phyloP scores from a whole-genome alignment of 2,113 vertebrate species.

The Himantopus leucocephalus region DNA sequence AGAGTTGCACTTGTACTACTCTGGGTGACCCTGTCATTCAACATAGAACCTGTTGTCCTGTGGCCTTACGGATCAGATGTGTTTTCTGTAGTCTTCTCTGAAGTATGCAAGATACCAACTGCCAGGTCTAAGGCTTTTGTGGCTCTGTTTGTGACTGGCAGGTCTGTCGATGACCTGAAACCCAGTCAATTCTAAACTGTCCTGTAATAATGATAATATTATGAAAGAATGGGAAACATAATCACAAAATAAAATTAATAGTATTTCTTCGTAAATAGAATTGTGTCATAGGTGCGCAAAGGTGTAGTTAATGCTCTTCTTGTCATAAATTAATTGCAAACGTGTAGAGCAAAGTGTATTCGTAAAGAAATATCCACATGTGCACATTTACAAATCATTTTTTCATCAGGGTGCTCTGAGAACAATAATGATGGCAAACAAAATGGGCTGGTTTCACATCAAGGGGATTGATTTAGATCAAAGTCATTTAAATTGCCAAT shows the following conservation, averaged over 20 bases:
- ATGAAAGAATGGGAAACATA: background rate
- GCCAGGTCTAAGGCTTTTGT: background rate
- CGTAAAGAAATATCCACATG: background rate
- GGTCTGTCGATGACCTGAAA: background rate
- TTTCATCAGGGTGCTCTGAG: background rate
- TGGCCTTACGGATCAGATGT: background rate
- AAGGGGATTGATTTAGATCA: conserved; percentile 11
- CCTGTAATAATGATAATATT: background rate
- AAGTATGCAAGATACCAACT: background rate
- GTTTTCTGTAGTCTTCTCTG: background rate
- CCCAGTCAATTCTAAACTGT: background rate
- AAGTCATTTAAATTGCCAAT: conserved; percentile 32
- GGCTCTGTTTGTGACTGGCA: background rate
- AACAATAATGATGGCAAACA: conserved; percentile 3
- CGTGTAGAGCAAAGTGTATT: background rate
- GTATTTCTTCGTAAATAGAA: background rate
- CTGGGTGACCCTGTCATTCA: background rate
- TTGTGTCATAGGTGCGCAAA: background rate
- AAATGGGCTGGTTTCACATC: background rate
- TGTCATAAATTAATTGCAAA: background rate
- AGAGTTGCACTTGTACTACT: background rate
- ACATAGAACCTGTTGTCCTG: background rate
- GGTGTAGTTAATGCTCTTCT: background rate
- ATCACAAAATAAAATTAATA: background rate
- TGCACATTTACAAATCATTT: background rate